These are phyloP conservation scores for Gymnocephalus cernua DNA, from an alignment of 2,113 vertebrate species.

Conservation along the genomic window DNA sequence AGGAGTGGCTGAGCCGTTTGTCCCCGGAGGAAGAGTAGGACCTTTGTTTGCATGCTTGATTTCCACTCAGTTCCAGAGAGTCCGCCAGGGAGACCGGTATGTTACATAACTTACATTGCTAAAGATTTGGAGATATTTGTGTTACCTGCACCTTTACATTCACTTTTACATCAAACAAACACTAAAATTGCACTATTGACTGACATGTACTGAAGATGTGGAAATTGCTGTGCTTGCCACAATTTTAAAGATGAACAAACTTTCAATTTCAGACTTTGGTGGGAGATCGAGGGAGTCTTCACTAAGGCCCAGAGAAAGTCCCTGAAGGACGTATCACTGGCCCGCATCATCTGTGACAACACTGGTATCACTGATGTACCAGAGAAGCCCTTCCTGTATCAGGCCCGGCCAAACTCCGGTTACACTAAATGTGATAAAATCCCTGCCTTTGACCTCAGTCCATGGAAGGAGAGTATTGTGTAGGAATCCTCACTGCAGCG, in stretches of 20 bases:
- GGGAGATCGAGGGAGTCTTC: conserved; percentile 79
- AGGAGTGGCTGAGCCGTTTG: conserved; percentile 80
- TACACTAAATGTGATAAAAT: conserved; percentile 68
- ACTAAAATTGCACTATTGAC: too few relatives aligned
- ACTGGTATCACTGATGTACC: conserved; percentile 80
- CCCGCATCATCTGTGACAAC: conserved; percentile 85
- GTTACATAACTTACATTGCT: neutral
- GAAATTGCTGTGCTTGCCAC: too few relatives aligned
- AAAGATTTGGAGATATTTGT: neutral
- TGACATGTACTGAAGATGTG: too few relatives aligned
- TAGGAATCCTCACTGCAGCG: neutral
- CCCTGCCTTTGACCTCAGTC: conserved; percentile 72
- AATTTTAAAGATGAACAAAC: too few relatives aligned
- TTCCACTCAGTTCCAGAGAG: conserved; percentile 70
- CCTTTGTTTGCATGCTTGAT: conserved; percentile 84
- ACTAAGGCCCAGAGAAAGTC: conserved; percentile 68
- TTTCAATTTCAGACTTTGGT: conserved; percentile 80
- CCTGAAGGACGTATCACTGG: conserved; percentile 62
- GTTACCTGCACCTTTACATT: neutral
- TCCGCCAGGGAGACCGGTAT: conserved; percentile 77
- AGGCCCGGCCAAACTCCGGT: conserved; percentile 13
- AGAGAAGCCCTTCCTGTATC: conserved; percentile 65
- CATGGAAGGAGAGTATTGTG: conserved; percentile 70
- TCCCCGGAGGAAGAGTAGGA: conserved; percentile 83
- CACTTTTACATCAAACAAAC: too few relatives aligned